Evolutionary conservation across 2,113 vertebrate genomes (phyloP).

Genomic region (Elanoides forficatus): DNA sequence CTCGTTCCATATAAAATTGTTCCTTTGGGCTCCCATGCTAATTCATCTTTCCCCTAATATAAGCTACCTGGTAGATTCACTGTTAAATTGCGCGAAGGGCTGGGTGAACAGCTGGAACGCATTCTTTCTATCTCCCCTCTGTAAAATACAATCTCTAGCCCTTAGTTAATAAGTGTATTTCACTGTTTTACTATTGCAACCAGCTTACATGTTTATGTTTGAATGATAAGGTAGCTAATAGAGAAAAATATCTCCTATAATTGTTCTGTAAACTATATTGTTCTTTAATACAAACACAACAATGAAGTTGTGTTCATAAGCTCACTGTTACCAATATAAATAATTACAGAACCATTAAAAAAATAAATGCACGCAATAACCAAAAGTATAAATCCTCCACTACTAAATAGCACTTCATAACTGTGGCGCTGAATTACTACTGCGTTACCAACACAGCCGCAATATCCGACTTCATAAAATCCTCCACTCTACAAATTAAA

Average conservation of each 20-base stretch:
- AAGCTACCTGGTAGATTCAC: neutral
- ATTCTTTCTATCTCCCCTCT: neutral
- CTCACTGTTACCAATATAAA: constrained; percentile 8
- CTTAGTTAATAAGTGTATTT: neutral
- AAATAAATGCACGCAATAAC: neutral
- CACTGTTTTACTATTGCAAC: neutral
- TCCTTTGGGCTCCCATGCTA: neutral
- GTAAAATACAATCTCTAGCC: neutral
- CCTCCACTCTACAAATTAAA: neutral
- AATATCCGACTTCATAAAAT: neutral
- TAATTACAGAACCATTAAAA: constrained; percentile 3
- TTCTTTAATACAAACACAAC: neutral
- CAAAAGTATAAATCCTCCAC: neutral
- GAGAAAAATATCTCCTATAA: neutral
- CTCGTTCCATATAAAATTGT: neutral
- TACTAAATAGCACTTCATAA: neutral
- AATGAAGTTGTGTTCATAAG: neutral
- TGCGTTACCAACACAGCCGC: neutral
- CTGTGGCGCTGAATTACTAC: constrained; percentile 16
- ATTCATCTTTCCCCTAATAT: neutral
- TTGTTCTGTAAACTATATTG: neutral
- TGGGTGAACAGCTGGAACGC: neutral
- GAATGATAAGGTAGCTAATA: neutral
- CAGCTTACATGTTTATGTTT: neutral
- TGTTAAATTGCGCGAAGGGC: neutral